A percentile compares a stretch with the other conserved stretches of the same genome.
phyloP scores from a whole-genome alignment of 2,113 vertebrate genomes.

The Macaca mulatta region DNA sequence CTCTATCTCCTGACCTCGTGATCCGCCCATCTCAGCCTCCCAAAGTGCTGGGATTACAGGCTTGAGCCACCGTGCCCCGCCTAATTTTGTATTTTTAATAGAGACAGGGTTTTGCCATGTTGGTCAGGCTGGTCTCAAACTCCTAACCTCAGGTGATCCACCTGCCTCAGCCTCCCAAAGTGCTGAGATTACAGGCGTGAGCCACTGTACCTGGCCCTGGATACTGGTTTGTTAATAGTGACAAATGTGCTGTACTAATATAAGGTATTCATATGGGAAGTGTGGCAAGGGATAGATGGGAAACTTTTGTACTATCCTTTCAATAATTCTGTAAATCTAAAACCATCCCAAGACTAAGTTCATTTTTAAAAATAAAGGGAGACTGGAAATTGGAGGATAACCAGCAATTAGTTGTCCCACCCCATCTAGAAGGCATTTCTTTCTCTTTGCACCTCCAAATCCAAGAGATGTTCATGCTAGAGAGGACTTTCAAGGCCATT shows the following conservation, averaged over 20 bases:
- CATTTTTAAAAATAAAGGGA: not conserved
- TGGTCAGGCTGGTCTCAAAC: no score
- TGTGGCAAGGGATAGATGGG: not conserved
- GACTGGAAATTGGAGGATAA: not conserved
- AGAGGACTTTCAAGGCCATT: not conserved
- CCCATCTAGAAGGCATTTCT: not conserved
- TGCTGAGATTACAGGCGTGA: no score
- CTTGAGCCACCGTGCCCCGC: no score
- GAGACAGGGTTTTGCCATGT: no score
- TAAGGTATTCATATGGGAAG: not conserved
- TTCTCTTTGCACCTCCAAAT: not conserved
- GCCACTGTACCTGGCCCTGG: no score
- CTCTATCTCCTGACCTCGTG: no score
- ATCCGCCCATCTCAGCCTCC: accelerated
- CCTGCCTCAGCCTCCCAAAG: no score
- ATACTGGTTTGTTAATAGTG: not conserved
- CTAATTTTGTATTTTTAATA: no score
- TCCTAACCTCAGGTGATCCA: no score
- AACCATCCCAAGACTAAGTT: not conserved
- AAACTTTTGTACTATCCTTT: not conserved
- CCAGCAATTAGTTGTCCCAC: not conserved
- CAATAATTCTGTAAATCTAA: not conserved
- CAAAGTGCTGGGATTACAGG: no score
- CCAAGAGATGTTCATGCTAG: not conserved
- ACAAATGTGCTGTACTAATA: not conserved